These are phyloP conservation scores for Turritopsis rubra DNA, from an alignment of 30 jellyfish, hydroid and myxozoan species.

Conservation along the genomic window DNA sequence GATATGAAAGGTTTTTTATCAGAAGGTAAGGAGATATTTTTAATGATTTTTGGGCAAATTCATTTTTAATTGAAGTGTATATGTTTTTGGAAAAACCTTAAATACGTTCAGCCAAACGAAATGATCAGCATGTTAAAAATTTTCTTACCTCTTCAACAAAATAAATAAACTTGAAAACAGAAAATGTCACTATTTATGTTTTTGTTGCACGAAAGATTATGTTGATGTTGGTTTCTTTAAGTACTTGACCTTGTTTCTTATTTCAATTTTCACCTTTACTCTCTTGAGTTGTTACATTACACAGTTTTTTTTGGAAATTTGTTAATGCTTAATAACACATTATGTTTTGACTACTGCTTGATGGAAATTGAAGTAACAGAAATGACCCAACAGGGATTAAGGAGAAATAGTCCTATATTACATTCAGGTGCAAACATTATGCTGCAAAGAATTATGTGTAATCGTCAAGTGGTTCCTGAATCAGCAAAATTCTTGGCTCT, in stretches of 20 bases:
- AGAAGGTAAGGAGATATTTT: constrained; percentile 55
- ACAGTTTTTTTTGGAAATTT: too few species aligned
- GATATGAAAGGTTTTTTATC: constrained; percentile 85
- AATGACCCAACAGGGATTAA: background rate
- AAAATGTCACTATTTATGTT: background rate
- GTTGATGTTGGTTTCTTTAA: background rate
- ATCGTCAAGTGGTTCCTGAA: constrained; percentile 46
- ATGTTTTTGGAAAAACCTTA: too few species aligned
- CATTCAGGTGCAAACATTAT: constrained; percentile 72
- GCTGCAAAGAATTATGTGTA: constrained; percentile 75
- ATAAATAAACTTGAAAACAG: background rate
- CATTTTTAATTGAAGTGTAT: too few species aligned
- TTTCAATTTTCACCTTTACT: too few species aligned
- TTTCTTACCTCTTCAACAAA: background rate
- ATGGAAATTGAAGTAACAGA: too few species aligned
- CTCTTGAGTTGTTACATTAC: too few species aligned
- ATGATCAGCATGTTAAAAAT: background rate
- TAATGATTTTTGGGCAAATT: too few species aligned
- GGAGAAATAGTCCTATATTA: background rate
- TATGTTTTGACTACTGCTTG: too few species aligned
- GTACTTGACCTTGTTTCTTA: background rate
- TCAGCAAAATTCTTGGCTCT: constrained; percentile 65
- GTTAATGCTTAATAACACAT: too few species aligned
- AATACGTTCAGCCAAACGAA: too few species aligned
- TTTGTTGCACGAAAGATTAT: background rate